Base-by-base conservation (phyloP, 2,888 invertebrate genomes). In the Amblyjoppa fuscipennis region DNA sequence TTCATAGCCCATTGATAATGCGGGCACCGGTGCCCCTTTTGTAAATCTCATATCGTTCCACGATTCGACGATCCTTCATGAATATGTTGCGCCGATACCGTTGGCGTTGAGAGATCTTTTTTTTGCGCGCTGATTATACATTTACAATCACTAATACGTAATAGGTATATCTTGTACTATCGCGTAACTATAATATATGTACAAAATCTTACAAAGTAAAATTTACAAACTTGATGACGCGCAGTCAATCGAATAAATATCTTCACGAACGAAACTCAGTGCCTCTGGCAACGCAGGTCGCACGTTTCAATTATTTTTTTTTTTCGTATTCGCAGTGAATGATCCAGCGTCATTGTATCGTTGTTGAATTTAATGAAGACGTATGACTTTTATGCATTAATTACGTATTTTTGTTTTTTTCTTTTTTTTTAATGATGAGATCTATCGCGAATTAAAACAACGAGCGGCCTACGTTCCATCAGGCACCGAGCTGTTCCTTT, bases 191-290 rank as follows among this genome's bases (percentile, higher is more conserved):
- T 87, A 93, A 92, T 92, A 91, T 94, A 94, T 94, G 91, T 94
- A 94, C 94, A 94, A 94, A 94, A 94, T 94, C 93, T 94, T 94
- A 94, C 94, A 92, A 93, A 94, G 93, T 90, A 94, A 92, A 94
- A 93, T 94, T 93, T 94, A 94, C 94, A 94, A 94, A 94, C 91
- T 92, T 86, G 74, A 93, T 90, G 92, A 92, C 91, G 91, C 91
- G 92, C 90, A 90, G 91, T 91, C 91, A 92, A 91, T 92, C 90
- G 91, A 93, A 93, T 92, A 89, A 90, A 89, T 90, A 90, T 89
- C 85, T 84, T 83, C 51, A 87, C 87, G 89, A 89, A 89, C 69
- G 77, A 81, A 83, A 75, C 81, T 83, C 73, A 79, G 76, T 84
- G 76, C 80, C 73, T 70, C 76, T 69, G 64, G 56, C 73, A 79